A percentile compares a stretch with the other conserved stretches of the same genome.
Conservation (phyloP, 2,113 vertebrate species). For the Leucosticte australis region DNA sequence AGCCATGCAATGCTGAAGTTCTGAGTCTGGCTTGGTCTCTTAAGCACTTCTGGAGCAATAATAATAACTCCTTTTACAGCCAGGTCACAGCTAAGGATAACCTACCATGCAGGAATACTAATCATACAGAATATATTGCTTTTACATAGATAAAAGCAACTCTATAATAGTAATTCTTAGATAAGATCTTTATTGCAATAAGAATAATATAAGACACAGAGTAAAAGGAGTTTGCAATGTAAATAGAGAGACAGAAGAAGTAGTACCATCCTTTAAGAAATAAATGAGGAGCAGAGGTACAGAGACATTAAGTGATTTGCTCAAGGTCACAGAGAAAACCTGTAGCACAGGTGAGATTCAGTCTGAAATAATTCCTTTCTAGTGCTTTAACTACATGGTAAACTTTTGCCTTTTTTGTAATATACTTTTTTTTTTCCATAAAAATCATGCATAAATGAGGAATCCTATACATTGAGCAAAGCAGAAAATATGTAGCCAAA, state of each 20-base stretch:
- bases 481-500: background rate
- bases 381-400: background rate
- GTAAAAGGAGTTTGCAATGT: background rate
- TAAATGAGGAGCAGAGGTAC: background rate
- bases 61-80: background rate
- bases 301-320: slow-evolving; percentile 11
- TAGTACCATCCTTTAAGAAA: slow-evolving; percentile 11
- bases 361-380: background rate
- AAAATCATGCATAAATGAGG: background rate
- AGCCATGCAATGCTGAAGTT: background rate
- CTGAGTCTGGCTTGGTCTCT: background rate
- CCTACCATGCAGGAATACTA: background rate
- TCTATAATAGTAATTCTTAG: background rate
- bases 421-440: background rate
- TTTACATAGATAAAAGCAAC: background rate
- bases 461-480: background rate
- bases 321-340: slow-evolving; percentile 32
- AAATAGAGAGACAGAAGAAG: background rate
- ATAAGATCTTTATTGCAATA: background rate
- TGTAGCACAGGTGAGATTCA: background rate
- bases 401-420: background rate
- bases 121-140: background rate
- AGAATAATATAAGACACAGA: background rate
- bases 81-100: background rate
- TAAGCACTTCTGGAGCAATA: background rate